Conservation (phyloP, 2,113 vertebrate species). For the Equus przewalskii region DNA sequence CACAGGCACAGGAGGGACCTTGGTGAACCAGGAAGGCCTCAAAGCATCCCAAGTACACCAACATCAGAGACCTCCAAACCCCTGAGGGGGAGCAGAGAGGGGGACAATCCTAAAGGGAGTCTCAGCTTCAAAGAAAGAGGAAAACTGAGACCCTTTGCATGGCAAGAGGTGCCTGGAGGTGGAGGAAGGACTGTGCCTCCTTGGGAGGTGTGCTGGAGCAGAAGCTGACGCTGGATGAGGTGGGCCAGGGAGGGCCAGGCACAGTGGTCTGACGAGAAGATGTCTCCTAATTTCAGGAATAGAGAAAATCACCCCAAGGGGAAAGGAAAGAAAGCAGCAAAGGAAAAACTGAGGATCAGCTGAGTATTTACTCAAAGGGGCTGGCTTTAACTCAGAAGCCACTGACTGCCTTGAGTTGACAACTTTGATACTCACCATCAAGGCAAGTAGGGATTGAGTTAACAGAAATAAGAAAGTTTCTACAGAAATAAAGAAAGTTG, state of each 20-base stretch:
- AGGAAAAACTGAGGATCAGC: background rate
- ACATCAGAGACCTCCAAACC: background rate
- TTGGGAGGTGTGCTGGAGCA: background rate
- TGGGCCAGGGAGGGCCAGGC: background rate
- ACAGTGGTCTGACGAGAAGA: no score
- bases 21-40: background rate
- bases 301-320: fast-evolving
- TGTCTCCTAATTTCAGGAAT: background rate
- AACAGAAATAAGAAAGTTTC: background rate
- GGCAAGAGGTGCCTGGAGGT: background rate
- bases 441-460: background rate
- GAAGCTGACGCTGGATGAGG: no score
- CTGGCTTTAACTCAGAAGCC: background rate
- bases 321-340: background rate
- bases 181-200: no score
- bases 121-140: background rate
- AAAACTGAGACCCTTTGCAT: background rate
- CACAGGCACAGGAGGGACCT: background rate
- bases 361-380: background rate
- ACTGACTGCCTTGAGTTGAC: background rate
- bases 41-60: background rate
- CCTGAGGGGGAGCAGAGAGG: background rate
- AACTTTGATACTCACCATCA: background rate
- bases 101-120: background rate
- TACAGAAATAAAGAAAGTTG: background rate